phyloP scores from a whole-genome alignment of 2,888 invertebrate species.

The Drosophila merina region DNA sequence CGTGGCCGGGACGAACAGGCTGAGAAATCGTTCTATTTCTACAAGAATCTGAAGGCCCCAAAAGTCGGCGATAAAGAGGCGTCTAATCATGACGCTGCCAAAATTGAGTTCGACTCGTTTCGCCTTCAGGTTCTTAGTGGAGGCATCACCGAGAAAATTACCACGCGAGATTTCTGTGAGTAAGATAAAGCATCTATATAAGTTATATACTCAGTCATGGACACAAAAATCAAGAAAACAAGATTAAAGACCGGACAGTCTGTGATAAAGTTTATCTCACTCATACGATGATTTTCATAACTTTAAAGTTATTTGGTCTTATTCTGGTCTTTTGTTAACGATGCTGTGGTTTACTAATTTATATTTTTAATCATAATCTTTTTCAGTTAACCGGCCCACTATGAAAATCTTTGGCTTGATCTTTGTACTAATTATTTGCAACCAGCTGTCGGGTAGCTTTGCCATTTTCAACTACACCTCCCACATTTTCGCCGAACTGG shows the following conservation, averaged over 20 bases:
- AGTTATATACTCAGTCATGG: neutral
- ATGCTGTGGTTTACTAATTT: neutral
- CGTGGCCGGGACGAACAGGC: constrained; percentile 63
- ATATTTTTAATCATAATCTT: constrained; percentile 16
- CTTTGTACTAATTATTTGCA: constrained; percentile 63
- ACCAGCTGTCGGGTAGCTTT: constrained; percentile 75
- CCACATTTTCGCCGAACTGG: constrained; percentile 70
- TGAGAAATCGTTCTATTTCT: constrained; percentile 74
- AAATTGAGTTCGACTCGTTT: constrained; percentile 66
- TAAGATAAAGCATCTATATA: constrained; percentile 5
- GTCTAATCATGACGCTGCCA: constrained; percentile 42
- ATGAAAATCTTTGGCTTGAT: constrained; percentile 66
- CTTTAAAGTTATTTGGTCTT: neutral
- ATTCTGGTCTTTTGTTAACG: neutral
- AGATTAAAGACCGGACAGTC: neutral
- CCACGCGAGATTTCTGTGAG: constrained; percentile 74
- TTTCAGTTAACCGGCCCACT: constrained; percentile 64
- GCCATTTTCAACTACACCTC: constrained; percentile 79
- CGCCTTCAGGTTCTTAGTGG: constrained; percentile 57
- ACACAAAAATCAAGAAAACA: neutral
- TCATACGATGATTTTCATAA: neutral
- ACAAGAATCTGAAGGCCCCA: constrained; percentile 62
- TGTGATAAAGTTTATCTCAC: neutral
- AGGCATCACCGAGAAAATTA: constrained; percentile 50
- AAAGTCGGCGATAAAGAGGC: constrained; percentile 40